Conservation (phyloP, 2,888 invertebrate genomes). For the Tachina fera region DNA sequence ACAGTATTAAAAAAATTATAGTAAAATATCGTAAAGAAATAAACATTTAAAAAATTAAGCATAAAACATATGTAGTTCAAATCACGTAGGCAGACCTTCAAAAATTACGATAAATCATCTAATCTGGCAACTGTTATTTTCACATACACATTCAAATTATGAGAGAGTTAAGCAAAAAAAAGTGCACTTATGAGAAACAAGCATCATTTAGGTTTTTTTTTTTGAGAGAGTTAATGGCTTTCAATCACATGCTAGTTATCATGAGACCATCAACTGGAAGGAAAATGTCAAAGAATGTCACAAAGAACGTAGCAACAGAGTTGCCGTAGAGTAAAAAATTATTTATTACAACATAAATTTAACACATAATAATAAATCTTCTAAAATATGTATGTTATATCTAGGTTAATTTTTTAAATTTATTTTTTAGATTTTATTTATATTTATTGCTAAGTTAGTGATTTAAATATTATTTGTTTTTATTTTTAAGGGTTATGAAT, state of each 20-base stretch:
- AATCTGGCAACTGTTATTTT: neutral
- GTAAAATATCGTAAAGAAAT: no score
- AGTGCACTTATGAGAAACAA: neutral
- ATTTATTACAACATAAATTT: neutral
- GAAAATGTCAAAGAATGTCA: slow-evolving; percentile 69
- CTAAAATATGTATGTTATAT: neutral
- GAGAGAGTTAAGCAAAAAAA: neutral
- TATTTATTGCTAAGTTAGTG: no score
- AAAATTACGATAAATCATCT: no score
- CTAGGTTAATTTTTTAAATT: neutral
- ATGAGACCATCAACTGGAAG: slow-evolving; percentile 19
- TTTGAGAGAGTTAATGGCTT: neutral
- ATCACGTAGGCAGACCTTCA: no score
- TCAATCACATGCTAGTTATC: slow-evolving; percentile 47
- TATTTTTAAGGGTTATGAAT: neutral
- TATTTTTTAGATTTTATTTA: neutral
- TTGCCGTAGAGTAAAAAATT: slow-evolving; percentile 36
- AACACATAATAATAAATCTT: neutral
- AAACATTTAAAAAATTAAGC: no score
- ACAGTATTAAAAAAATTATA: no score
- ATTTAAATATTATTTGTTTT: neutral
- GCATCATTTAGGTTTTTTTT: neutral
- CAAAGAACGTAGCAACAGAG: slow-evolving; percentile 38
- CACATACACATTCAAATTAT: neutral
- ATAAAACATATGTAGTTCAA: no score